A percentile compares a stretch with the other conserved stretches of the same genome.
phyloP scores from a whole-genome alignment of 1,140 invertebrate genomes.

The Hormaphis cornu region DNA sequence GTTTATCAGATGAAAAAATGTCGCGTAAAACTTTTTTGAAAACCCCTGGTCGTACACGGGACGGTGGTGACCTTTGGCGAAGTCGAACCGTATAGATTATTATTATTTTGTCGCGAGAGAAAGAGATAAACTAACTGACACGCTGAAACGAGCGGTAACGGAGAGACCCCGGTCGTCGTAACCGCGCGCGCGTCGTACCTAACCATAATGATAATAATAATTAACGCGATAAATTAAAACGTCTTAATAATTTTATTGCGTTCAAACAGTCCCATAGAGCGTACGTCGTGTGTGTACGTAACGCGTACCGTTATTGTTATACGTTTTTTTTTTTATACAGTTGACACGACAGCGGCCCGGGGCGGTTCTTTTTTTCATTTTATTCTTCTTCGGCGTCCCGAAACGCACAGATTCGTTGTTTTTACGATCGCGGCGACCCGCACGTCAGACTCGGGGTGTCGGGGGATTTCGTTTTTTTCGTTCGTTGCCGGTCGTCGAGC shows the following conservation, averaged over 20 bases:
- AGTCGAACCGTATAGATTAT: too few relatives aligned
- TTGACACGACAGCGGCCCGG: background rate
- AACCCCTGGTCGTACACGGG: too few relatives aligned
- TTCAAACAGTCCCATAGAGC: background rate
- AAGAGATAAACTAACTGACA: background rate
- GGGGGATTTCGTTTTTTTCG: too few relatives aligned
- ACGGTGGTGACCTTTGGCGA: too few relatives aligned
- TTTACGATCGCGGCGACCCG: background rate
- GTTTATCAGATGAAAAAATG: too few relatives aligned
- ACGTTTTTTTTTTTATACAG: background rate
- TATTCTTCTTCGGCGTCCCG: background rate
- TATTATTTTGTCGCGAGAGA: too few relatives aligned
- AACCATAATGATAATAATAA: background rate
- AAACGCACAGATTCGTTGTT: constrained; percentile 1
- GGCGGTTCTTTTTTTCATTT: background rate
- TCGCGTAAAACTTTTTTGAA: too few relatives aligned
- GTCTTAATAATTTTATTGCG: constrained; percentile 6
- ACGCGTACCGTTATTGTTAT: background rate
- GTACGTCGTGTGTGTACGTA: background rate
- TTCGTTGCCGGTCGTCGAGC: too few relatives aligned
- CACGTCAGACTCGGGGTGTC: too few relatives aligned
- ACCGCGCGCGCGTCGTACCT: background rate
- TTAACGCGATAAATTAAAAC: too few relatives aligned
- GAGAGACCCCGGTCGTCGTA: background rate
- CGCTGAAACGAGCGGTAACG: background rate